A percentile compares a stretch with the other conserved stretches of the same genome.
phyloP scores from a whole-genome alignment of 2,888 invertebrate genomes.

The Willowsia nigromaculata region DNA sequence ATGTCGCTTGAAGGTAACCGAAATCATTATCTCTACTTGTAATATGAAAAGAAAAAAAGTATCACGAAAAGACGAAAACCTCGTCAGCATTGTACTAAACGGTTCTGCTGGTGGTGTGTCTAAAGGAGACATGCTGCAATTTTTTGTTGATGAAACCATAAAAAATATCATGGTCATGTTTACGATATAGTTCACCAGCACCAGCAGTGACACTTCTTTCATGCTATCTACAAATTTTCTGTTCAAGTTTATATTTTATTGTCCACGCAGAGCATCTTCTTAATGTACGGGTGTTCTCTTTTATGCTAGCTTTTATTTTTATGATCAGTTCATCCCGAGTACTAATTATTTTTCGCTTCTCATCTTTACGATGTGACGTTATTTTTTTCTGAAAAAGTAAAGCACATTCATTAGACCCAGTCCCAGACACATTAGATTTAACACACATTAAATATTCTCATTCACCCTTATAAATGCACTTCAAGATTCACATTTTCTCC shows the following conservation, averaged over 20 bases:
- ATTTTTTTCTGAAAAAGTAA: too few relatives aligned
- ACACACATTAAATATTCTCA: too few relatives aligned
- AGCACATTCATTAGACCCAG: too few relatives aligned
- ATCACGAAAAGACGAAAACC: background rate
- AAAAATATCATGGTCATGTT: slow-evolving; percentile 33
- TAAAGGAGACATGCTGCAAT: background rate
- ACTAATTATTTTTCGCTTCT: background rate
- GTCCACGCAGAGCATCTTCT: background rate
- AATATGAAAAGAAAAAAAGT: background rate
- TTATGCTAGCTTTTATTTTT: slow-evolving; percentile 10
- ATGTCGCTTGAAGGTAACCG: slow-evolving; percentile 62
- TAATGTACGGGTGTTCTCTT: too few relatives aligned
- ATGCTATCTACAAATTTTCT: background rate
- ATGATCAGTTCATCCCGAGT: background rate
- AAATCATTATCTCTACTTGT: slow-evolving; percentile 44
- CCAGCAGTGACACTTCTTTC: background rate
- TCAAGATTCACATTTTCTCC: too few relatives aligned
- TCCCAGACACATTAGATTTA: too few relatives aligned
- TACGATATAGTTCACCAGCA: slow-evolving; percentile 9
- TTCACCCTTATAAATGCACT: too few relatives aligned
- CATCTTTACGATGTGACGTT: too few relatives aligned
- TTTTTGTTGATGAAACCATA: slow-evolving; percentile 7
- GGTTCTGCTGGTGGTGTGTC: background rate
- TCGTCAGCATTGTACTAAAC: slow-evolving; percentile 1
- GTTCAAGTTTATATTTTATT: background rate